Evolutionary conservation across 2,888 invertebrate genomes (phyloP), one percentile per base, ranked within the genome.

Genomic region (Minunthozetes semirufus): DNA sequence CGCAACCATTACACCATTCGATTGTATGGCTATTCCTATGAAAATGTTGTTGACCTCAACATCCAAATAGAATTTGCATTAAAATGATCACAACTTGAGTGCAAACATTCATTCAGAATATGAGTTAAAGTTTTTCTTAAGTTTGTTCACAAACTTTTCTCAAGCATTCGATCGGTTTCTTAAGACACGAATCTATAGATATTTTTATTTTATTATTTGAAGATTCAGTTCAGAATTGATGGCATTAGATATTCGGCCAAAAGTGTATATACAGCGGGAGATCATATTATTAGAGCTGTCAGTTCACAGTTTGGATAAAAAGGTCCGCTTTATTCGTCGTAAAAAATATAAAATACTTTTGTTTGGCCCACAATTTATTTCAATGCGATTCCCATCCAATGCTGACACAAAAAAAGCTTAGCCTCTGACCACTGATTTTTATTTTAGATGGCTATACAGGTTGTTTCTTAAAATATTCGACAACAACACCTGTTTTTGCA

Each of bases 21-120:
- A 33, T 33, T 25, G n/a, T 19, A 11, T 59, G 11, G 11, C 15
- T 48, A 48, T 17, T 48, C 3, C 15, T 6, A 13, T 59, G 11
- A 59, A 19, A 25, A 59, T 22, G 61, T 63, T 63, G 13, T 63
- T 63, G 61, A 63, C 59, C 59, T 22, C 25, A 59, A 2, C 59
- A 5, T 13, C 3, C 2, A 11, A 22, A 22, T 19, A 15, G 59
- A 59, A 59, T 59, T 59, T 59, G 22, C 59, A 59, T 59, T 25
- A 19, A 19, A 59, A 25, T 25, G 1, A 59, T 19, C n/a, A 59
- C 22, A 59, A 19, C 11, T 59, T 59, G n/a, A n/a, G 19, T 19
- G 25, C 17, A 33, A 33, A 33, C 3, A 3, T 33, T 33, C 33
- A 33, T 33, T 33, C 33, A 33, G 33, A 33, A 33, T 33, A 33